Base-by-base conservation (phyloP, 1,140 invertebrate genomes). In the Euwallacea similis region DNA sequence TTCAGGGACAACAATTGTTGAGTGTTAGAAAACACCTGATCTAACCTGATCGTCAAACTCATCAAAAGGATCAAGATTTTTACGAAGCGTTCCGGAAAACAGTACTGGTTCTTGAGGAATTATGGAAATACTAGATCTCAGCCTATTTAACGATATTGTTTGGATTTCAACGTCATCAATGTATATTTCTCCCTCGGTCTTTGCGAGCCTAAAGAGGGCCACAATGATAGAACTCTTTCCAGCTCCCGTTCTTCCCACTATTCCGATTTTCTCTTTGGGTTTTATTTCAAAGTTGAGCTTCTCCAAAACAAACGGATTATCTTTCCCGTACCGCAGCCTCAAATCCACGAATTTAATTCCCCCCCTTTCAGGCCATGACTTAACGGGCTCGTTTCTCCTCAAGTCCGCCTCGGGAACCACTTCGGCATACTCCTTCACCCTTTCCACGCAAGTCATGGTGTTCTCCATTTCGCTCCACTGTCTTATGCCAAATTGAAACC, bases 391-490 rank as follows among this genome's bases (percentile, higher is more conserved):
- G 41, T 16, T 66, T 41, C 46, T 86, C 87, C 81, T 6, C 0
- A n/a, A 13, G 42, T 74, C 53, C 4, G 86, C 87, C 81, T 95
- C 93, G 11, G 87, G 86, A 68, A 87, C 84, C 46, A 93, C 83
- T 58, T 86, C 81, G 3, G 87, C 87, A 76, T 93, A 93, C 78
- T 93, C 91, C 59, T 91, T 78, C 42, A 93, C 87, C 41, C 91
- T 85, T 81, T 93, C 91, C 11, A 92, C 91, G 9, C 89, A 88
- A 41, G 90, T 92, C 91, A 93, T 93, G 71, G 87, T 87, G 77
- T 91, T 93, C 81, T 93, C 92, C 13, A 93, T 81, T 78, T 93
- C 92, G 0, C 91, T 89, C 73, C 88, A 91, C 79, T 93, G 91
- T 53, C 92, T 81, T 81, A 93, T 90, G 43, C 89, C 89, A 89